Percentiles rank a stretch among this genome's conserved stretches.
Evolutionary conservation across 2,797 vertebrate species (phyloP).

Genomic region (Epinephelus malabaricus): DNA sequence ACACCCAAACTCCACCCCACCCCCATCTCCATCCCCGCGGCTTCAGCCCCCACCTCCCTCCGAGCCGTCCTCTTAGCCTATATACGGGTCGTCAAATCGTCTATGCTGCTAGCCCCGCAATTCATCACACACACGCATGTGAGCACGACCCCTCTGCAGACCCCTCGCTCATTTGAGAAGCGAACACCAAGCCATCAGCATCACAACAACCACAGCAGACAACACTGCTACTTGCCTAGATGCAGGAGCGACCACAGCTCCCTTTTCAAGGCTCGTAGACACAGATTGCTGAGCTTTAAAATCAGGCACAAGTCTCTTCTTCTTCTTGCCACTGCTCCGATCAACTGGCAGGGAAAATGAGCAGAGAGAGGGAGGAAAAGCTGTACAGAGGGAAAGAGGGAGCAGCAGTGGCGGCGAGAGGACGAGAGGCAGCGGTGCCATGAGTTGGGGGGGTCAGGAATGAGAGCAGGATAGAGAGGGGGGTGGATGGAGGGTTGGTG

Average conservation of each 20-base stretch:
- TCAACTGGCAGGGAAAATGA: conserved; percentile 51
- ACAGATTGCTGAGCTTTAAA: conserved; percentile 56
- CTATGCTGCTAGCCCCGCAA: conserved; percentile 54
- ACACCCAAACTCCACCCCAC: conserved; percentile 75
- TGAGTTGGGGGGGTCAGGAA: conserved; percentile 59
- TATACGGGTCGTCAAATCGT: conserved; percentile 75
- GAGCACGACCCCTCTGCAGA: conserved; percentile 43
- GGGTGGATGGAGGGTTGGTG: conserved; percentile 27
- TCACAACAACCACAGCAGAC: conserved; percentile 59
- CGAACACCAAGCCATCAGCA: conserved; percentile 33
- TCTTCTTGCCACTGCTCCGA: conserved; percentile 42
- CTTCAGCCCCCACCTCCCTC: conserved; percentile 75
- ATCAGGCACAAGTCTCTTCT: conserved; percentile 43
- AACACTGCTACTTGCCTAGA: conserved; percentile 89
- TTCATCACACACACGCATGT: conserved; percentile 47
- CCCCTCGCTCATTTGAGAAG: conserved; percentile 39
- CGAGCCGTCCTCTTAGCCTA: conserved; percentile 83
- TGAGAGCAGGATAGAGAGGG: conserved; percentile 49
- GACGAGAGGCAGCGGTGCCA: conserved; percentile 66
- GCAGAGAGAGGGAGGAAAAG: conserved; percentile 44
- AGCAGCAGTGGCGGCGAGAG: conserved; percentile 58
- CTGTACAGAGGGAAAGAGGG: conserved; percentile 52
- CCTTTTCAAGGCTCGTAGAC: conserved; percentile 38
- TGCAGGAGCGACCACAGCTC: conserved; percentile 65
- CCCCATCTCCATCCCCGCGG: conserved; percentile 72